Evolutionary conservation across 1,140 invertebrate genomes (phyloP).

Genomic region (Ceratosolen fusciceps): DNA sequence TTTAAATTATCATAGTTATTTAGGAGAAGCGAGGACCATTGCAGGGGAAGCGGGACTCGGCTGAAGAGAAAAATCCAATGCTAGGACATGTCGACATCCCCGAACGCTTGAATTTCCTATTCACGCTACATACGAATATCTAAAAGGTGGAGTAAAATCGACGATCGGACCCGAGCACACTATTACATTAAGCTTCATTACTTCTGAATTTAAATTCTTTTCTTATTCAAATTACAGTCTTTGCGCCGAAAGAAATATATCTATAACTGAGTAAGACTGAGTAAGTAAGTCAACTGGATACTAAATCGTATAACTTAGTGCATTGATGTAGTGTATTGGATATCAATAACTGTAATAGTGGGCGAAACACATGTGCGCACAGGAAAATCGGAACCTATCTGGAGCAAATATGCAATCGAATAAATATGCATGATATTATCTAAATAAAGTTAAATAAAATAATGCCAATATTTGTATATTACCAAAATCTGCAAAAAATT

Average conservation of each 20-base stretch:
- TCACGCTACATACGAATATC: constrained; percentile 67
- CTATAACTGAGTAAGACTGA: too few species aligned
- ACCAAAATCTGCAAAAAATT: too few species aligned
- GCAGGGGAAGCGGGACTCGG: constrained; percentile 71
- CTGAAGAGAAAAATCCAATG: background rate
- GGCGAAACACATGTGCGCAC: constrained; percentile 73
- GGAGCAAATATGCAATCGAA: constrained; percentile 76
- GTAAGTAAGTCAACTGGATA: too few species aligned
- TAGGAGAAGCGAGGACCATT: constrained; percentile 73
- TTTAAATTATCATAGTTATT: constrained; percentile 67
- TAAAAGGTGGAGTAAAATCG: constrained; percentile 59
- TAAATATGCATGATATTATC: too few species aligned
- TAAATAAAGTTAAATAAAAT: too few species aligned
- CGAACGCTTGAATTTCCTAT: constrained; percentile 71
- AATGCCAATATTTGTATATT: too few species aligned
- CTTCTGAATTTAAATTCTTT: too few species aligned
- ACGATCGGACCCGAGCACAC: constrained; percentile 70
- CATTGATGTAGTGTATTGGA: constrained; percentile 71
- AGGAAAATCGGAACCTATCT: constrained; percentile 75
- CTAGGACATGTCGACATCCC: constrained; percentile 65
- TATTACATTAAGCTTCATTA: constrained; percentile 65
- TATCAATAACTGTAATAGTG: constrained; percentile 65
- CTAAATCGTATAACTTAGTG: too few species aligned
- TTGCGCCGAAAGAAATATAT: too few species aligned
- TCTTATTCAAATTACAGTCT: too few species aligned